Evolutionary conservation across 2,888 invertebrate genomes (phyloP), one percentile per base, ranked within the genome.

Genomic region (Germaria angustata): DNA sequence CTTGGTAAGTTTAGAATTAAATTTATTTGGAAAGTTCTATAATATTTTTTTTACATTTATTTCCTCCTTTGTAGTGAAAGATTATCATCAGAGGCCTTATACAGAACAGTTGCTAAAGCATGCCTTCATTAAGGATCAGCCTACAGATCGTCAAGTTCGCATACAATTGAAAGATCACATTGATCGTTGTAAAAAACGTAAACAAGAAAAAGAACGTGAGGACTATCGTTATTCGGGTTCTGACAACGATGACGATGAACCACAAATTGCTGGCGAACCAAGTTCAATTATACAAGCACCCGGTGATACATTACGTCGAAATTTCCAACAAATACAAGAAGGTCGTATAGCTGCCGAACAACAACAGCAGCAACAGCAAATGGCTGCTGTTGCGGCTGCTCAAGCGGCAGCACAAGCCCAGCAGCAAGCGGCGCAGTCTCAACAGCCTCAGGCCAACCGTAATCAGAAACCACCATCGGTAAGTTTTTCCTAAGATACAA

Each of bases 161-260:
- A 99, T 98, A 92, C 98, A 99, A 92, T 94, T 99, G 85, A 99
- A 99, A 92, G 99, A 99, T 92, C 99, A 99, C 92, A 99, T 99
- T 92, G 99, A 99, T 92, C 93, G 97, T 85, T 97, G 97, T 92
- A 98, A 98, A 93, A 98, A 98, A 91, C 95, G 98, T 90, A 97
- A 96, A 93, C 97, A 95, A 89, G 97, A 97, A 90, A 96, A 96
- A 90, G 95, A 95, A 85, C 93, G 95, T 22, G 95, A 95, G 88
- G 95, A 95, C 88, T 95, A 95, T 91, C 94, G 94, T 86, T 98
- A 98, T 92, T 98, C 98, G 41, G 98, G 98, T 36, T 98, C 98
- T 77, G 99, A 99, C 90, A 98, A 98, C 85, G 99, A 99, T 89
- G 99, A 99, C 87, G 98, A 98, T 87, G 98, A 98, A 87, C 95